Percentiles rank a stretch among this genome's conserved stretches.
phyloP scores from a whole-genome alignment of 2,888 invertebrate genomes.

The Torymus aiolomorphi region DNA sequence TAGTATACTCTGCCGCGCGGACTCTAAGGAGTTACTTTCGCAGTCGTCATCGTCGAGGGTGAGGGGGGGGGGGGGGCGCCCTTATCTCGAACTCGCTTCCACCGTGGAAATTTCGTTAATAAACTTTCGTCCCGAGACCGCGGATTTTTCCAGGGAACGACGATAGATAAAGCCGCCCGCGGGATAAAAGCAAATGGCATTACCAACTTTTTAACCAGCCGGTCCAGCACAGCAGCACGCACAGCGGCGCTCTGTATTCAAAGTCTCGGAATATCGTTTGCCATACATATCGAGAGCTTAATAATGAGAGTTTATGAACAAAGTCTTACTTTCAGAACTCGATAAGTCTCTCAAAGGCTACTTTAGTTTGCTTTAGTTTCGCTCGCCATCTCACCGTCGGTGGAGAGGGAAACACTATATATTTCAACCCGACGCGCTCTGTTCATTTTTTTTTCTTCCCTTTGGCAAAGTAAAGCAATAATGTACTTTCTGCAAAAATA shows the following conservation, averaged over 20 bases:
- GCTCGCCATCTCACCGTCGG: background rate
- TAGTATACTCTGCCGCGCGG: slow-evolving; percentile 28
- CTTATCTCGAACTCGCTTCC: slow-evolving; percentile 12
- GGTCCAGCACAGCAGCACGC: background rate
- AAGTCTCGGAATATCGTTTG: slow-evolving; percentile 50
- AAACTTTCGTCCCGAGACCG: slow-evolving; percentile 41
- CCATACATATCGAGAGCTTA: slow-evolving; percentile 52
- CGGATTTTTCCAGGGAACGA: slow-evolving; percentile 21
- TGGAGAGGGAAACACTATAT: slow-evolving; percentile 28
- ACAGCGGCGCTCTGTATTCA: slow-evolving; percentile 11
- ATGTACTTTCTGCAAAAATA: slow-evolving; percentile 36
- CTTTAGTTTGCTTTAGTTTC: slow-evolving; percentile 53
- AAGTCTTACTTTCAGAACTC: slow-evolving; percentile 55
- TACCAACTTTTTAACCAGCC: slow-evolving; percentile 52
- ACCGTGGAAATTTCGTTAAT: slow-evolving; percentile 49
- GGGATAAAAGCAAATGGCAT: slow-evolving; percentile 53
- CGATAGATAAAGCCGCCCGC: slow-evolving; percentile 43
- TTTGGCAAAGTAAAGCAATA: slow-evolving; percentile 45
- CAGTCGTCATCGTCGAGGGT: too few relatives aligned
- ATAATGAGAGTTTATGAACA: slow-evolving; percentile 57
- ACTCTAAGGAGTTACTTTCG: slow-evolving; percentile 24
- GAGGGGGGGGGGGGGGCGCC: too few relatives aligned
- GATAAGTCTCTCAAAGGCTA: slow-evolving; percentile 52
- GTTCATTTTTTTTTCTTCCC: slow-evolving; percentile 41
- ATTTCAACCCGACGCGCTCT: slow-evolving; percentile 18